A percentile compares a stretch with the other conserved stretches of the same genome.
Conservation (phyloP, 2,797 vertebrate genomes). For the Falco concolor region DNA sequence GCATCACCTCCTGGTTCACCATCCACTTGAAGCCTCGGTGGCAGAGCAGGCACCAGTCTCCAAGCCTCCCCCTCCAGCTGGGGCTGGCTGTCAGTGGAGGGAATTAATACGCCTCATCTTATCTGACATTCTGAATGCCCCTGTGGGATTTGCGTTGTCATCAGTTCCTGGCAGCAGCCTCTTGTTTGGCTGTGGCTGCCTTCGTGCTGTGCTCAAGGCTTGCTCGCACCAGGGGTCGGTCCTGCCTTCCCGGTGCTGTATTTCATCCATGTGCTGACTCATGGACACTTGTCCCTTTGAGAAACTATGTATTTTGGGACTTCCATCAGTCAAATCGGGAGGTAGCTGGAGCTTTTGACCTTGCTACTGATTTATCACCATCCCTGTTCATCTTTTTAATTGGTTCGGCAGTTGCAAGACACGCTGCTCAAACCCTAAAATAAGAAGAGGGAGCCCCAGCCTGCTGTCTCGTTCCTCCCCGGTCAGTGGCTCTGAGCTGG, state of each 20-base stretch:
- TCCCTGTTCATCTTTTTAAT: not conserved
- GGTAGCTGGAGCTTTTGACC: not conserved
- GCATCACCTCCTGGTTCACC: not conserved
- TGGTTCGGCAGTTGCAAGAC: not conserved
- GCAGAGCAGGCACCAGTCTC: not conserved
- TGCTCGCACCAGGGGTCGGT: fast-evolving
- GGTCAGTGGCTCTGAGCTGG: not conserved
- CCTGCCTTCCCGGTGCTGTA: not conserved
- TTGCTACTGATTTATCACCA: not conserved
- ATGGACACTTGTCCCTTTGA: not conserved
- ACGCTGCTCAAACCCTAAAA: not conserved
- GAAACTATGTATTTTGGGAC: not conserved
- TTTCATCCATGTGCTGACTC: not conserved
- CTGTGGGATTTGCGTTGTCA: not conserved
- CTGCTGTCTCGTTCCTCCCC: not conserved
- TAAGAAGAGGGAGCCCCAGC: not conserved
- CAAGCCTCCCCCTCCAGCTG: not conserved
- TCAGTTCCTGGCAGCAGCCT: not conserved
- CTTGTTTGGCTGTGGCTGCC: not conserved
- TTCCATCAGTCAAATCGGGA: not conserved
- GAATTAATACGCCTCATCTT: not conserved
- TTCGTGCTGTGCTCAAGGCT: not conserved
- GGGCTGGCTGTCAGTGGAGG: not conserved
- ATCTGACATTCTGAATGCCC: not conserved
- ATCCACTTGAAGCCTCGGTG: fast-evolving